Conservation (phyloP, 1,140 invertebrate species). For the Chrysoperla carnea region DNA sequence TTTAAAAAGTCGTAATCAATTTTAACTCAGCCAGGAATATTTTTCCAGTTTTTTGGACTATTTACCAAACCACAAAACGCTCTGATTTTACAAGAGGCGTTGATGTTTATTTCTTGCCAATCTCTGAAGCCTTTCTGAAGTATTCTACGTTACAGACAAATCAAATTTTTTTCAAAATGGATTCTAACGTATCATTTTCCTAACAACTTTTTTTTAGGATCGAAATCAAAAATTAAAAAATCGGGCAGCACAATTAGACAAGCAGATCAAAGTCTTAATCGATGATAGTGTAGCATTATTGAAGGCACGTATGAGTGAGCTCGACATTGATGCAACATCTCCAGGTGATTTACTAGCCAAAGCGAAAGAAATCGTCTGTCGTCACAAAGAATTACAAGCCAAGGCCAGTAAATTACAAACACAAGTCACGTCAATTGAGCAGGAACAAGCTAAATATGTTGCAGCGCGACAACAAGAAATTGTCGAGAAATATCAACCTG, state of each 20-base stretch:
- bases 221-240: conserved; percentile 61
- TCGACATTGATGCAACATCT: conserved; percentile 69
- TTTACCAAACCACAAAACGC: no score
- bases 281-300: conserved; percentile 81
- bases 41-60: no score
- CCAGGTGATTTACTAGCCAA: conserved; percentile 72
- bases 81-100: no score
- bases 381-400: conserved; percentile 79
- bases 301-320: conserved; percentile 76
- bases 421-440: conserved; percentile 45
- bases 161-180: no score
- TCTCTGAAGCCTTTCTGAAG: no score
- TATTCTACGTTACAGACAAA: no score
- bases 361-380: conserved; percentile 80
- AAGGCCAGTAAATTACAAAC: conserved; percentile 66
- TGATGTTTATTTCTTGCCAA: no score
- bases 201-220: conserved; percentile 31
- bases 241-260: conserved; percentile 68
- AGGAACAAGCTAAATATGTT: conserved; percentile 49
- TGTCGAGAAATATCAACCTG: conserved; percentile 40
- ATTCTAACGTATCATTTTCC: no score
- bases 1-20: no score
- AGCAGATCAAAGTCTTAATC: conserved; percentile 78
- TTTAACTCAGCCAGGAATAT: no score
- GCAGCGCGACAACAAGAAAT: conserved; percentile 47